These are phyloP conservation scores for Corythornis vintsioides DNA, from an alignment of 2,113 vertebrate species.

Conservation along the genomic window DNA sequence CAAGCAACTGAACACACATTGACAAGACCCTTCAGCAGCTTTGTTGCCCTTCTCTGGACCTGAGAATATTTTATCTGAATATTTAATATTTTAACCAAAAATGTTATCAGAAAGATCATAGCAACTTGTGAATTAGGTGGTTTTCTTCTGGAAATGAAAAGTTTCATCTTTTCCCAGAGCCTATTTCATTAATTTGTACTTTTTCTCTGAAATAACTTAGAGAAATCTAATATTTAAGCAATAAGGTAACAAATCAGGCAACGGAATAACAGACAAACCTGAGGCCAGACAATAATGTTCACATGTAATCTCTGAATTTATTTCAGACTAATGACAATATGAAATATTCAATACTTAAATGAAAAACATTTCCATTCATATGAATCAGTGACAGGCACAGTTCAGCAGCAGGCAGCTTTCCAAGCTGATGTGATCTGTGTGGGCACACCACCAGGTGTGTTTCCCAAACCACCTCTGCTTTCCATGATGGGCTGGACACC, in stretches of 20 bases:
- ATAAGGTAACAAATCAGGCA: neutral
- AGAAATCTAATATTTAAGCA: slow-evolving; percentile 2
- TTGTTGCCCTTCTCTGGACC: too few relatives aligned
- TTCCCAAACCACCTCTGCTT: neutral
- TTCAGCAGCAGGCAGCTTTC: neutral
- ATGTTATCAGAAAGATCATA: neutral
- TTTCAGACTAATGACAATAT: neutral
- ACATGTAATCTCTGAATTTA: neutral
- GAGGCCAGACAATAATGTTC: neutral
- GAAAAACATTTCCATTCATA: neutral
- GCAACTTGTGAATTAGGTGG: neutral
- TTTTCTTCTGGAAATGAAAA: neutral
- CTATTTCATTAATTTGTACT: neutral
- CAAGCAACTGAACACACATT: neutral
- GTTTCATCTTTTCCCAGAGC: neutral
- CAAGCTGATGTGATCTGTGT: neutral
- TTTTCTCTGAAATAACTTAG: neutral
- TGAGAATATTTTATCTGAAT: too few relatives aligned
- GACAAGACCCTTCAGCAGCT: too few relatives aligned
- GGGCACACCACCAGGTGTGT: neutral
- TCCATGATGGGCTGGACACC: neutral
- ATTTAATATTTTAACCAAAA: neutral
- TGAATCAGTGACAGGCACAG: neutral
- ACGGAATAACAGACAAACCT: neutral
- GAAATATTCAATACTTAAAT: neutral